Evolutionary conservation across 2,888 invertebrate genomes (phyloP).

Genomic region (Caenorhabditis doughertyi): DNA sequence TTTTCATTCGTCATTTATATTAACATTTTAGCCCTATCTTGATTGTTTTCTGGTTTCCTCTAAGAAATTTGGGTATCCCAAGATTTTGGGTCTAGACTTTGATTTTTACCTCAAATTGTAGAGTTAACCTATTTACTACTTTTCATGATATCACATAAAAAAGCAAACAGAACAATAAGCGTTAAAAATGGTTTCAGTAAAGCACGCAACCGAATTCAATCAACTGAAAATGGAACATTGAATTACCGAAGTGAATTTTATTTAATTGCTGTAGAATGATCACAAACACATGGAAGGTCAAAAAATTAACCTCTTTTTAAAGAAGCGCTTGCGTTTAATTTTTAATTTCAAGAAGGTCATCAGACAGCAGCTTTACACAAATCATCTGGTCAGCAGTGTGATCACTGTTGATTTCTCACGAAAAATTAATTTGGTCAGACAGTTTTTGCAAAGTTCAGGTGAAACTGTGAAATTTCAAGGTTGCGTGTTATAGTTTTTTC

Average conservation of each 20-base stretch:
- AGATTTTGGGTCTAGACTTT: slow-evolving; percentile 20
- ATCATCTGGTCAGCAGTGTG: background rate
- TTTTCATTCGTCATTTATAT: background rate
- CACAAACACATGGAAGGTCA: slow-evolving; percentile 30
- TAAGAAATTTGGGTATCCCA: background rate
- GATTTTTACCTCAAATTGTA: background rate
- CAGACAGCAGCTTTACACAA: slow-evolving; percentile 44
- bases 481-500: background rate
- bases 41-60: slow-evolving; percentile 16
- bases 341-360: slow-evolving; percentile 43
- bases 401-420: slow-evolving; percentile 30
- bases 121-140: background rate
- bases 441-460: slow-evolving; percentile 22
- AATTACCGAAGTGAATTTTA: too few relatives aligned
- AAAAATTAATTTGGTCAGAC: slow-evolving; percentile 41
- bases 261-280: background rate
- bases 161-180: too few relatives aligned
- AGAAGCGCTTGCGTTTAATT: slow-evolving; percentile 10
- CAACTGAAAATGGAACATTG: background rate
- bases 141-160: background rate
- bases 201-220: too few relatives aligned
- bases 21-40: background rate
- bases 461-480: background rate
- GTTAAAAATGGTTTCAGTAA: too few relatives aligned
- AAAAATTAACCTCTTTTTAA: slow-evolving; percentile 41